Evolutionary conservation across 2,797 vertebrate genomes (phyloP), one percentile per base, ranked within the genome.

Genomic region (Geranospiza caerulescens): DNA sequence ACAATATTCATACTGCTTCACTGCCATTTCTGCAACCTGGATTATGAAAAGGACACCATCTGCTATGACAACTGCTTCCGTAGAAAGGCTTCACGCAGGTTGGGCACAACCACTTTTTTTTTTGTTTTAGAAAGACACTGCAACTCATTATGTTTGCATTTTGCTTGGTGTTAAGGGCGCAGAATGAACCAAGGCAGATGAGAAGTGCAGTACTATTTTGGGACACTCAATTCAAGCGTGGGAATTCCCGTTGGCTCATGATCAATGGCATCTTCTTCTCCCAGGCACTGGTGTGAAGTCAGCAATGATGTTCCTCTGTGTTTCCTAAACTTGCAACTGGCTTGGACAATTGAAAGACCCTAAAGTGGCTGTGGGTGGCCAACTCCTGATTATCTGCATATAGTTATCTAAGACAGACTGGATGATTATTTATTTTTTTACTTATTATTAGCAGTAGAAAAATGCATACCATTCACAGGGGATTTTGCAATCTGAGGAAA

Each of bases 1-100:
- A 94, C 94, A 95, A 62, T 90, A 82, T 72, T 90, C 89, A 56
- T 84, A 84, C 85, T 93, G 78, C 87, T 96, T 47, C 50, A 68
- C 47, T 96, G 74, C 93, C 82, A 72, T 72, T 90, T 70, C 74
- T 72, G 20, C 71, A 95, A 63, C 53, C 72, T 84, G 84, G 80
- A 71, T 96, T 89, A 88, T 75, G 78, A 63, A 75, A 90, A 90
- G 82, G 60, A 90, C 78, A 96, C 96, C 96, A 97, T 98, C 98
- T 98, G 97, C 89, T 93, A 42, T 68, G 88, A 89, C 96, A 96
- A 93, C 89, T 90, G 96, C 84, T 97, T 78, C 47, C 52, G 36
- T 53, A 74, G 62, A 25, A 63, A 60, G 68, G 76, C 31, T 71
- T 80, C 36, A 21, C 23, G 11, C 19, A 56, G 68, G 36, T 17